Percentiles rank a stretch among this genome's conserved stretches.
These are phyloP conservation scores for Chaenocephalus aceratus DNA, from an alignment of 2,113 vertebrate genomes.

Conservation along the genomic window DNA sequence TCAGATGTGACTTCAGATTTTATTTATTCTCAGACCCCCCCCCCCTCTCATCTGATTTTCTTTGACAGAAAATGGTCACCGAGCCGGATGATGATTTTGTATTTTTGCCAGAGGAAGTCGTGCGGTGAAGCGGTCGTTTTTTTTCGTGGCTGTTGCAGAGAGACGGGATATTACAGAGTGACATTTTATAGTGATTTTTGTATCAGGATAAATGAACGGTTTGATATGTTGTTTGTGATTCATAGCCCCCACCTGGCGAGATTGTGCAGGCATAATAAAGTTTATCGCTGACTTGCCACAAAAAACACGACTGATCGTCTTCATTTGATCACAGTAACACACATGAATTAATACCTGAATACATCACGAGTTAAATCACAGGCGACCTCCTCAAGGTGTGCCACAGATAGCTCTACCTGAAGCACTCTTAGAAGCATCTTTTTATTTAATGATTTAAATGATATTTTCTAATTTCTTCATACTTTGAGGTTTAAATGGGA, in stretches of 20 bases:
- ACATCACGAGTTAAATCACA: too few species aligned
- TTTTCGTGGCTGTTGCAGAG: constrained; percentile 66
- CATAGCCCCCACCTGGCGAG: constrained; percentile 68
- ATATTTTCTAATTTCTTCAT: too few species aligned
- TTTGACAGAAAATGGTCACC: constrained; percentile 70
- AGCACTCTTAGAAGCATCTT: too few species aligned
- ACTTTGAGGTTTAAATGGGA: too few species aligned
- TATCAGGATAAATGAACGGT: constrained; percentile 76
- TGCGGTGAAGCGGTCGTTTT: constrained; percentile 45
- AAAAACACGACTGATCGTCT: background rate
- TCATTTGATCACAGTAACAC: too few species aligned
- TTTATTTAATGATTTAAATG: too few species aligned
- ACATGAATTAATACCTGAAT: too few species aligned
- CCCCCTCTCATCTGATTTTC: constrained; percentile 43
- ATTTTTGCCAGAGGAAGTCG: constrained; percentile 54
- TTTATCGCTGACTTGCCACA: constrained; percentile 69
- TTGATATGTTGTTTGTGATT: constrained; percentile 70
- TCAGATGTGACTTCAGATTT: constrained; percentile 39
- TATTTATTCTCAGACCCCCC: constrained; percentile 76
- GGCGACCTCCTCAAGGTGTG: too few species aligned
- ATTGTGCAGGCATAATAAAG: constrained; percentile 84
- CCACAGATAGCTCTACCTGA: too few species aligned
- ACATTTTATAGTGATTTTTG: constrained; percentile 84
- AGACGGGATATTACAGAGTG: constrained; percentile 68
- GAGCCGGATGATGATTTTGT: constrained; percentile 25